Conservation (phyloP, 1,140 invertebrate genomes). For the Coboldia fuscipes region DNA sequence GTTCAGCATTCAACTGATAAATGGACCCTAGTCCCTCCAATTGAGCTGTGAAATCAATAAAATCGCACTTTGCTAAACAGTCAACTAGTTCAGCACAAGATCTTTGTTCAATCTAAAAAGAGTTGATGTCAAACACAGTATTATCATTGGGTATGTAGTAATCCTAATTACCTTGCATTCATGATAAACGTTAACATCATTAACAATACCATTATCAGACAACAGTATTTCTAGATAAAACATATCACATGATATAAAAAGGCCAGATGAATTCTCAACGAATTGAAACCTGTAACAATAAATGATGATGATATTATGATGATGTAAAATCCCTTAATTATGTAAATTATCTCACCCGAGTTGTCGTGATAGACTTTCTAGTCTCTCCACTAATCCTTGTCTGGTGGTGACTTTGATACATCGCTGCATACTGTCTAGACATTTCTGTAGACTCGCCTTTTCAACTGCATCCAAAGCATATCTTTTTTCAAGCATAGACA, state of each 20-base stretch:
- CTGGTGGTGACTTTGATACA: slow-evolving; percentile 82
- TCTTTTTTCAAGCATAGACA: slow-evolving; percentile 62
- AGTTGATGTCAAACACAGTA: not conserved
- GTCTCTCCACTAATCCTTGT: slow-evolving; percentile 74
- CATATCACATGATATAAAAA: slow-evolving; percentile 91
- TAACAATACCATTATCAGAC: slow-evolving; percentile 57
- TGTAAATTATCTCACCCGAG: no score
- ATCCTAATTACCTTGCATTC: slow-evolving; percentile 13
- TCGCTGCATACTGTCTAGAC: slow-evolving; percentile 78
- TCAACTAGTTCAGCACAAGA: slow-evolving; percentile 57
- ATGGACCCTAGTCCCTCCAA: slow-evolving; percentile 78
- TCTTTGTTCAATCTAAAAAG: slow-evolving; percentile 26
- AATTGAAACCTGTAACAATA: slow-evolving; percentile 17
- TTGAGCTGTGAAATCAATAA: slow-evolving; percentile 81
- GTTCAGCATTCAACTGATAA: slow-evolving; percentile 85
- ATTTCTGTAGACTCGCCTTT: slow-evolving; percentile 65
- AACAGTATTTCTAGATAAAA: slow-evolving; percentile 84
- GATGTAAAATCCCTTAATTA: no score
- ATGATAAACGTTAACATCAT: slow-evolving; percentile 58
- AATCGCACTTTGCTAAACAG: slow-evolving; percentile 61
- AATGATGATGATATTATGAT: not conserved
- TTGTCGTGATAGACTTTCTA: slow-evolving; percentile 76
- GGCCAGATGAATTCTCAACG: slow-evolving; percentile 17
- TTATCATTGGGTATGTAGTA: not conserved
- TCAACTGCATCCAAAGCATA: slow-evolving; percentile 68